A percentile compares a stretch with the other conserved stretches of the same genome.
Conservation (phyloP, 2,797 vertebrate genomes). For the Manis pentadactyla region DNA sequence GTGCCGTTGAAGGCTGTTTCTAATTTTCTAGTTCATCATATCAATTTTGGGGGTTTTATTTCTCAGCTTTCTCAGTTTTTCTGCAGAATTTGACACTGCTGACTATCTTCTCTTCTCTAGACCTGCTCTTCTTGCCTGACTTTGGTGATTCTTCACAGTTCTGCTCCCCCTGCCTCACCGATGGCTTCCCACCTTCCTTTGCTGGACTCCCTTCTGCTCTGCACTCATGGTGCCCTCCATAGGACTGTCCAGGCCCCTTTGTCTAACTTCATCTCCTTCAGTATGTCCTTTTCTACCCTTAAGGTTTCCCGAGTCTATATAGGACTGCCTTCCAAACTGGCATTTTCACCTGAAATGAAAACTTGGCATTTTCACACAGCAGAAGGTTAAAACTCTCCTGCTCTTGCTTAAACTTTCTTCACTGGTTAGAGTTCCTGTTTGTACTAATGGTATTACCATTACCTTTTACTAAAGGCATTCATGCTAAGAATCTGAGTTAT, state of each 20-base stretch:
- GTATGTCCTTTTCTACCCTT: neutral
- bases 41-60: neutral
- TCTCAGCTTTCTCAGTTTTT: neutral
- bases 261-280: neutral
- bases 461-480: neutral
- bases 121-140: neutral
- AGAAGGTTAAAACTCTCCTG: neutral
- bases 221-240: neutral
- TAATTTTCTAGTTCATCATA: neutral
- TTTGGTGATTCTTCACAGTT: neutral
- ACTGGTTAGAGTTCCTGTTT: neutral
- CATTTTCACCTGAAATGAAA: neutral
- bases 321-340: neutral
- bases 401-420: neutral
- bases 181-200: neutral
- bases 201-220: neutral
- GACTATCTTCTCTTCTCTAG: neutral
- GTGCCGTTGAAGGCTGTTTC: neutral
- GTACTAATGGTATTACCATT: neutral
- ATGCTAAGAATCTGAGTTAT: neutral
- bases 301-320: neutral
- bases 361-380: neutral
- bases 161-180: neutral
- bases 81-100: neutral
- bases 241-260: neutral